phyloP scores from a whole-genome alignment of 2,888 invertebrate genomes.

The Pharmacophagus antenor region DNA sequence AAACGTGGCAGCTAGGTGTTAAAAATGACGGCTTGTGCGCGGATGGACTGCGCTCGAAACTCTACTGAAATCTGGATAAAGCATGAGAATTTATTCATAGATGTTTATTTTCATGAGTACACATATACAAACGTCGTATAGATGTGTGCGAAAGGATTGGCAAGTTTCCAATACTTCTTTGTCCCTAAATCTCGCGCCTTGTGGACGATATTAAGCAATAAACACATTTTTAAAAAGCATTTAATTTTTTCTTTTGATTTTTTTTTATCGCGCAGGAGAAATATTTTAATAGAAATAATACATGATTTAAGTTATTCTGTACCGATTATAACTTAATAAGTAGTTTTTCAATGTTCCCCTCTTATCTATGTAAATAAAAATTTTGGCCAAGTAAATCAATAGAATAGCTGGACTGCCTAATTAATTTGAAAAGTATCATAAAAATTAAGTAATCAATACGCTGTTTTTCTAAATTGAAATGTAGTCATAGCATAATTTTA shows the following conservation, averaged over 20 bases:
- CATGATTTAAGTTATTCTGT: no score
- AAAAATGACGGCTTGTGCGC: constrained; percentile 9
- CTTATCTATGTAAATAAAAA: no score
- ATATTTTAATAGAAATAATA: no score
- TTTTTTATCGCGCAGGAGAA: no score
- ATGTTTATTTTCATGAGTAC: constrained; percentile 71
- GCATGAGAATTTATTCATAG: constrained; percentile 70
- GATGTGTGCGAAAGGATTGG: constrained; percentile 56
- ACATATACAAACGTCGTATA: constrained; percentile 41
- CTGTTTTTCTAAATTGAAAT: no score
- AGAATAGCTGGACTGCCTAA: no score
- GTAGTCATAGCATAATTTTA: no score
- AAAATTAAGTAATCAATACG: no score
- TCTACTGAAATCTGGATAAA: constrained; percentile 44
- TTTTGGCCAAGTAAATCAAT: no score
- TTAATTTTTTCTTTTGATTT: not conserved
- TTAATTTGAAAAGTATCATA: no score
- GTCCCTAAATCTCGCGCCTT: constrained; percentile 25
- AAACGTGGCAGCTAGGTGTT: constrained; percentile 4
- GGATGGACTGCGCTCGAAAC: constrained; percentile 15
- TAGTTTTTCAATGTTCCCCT: no score
- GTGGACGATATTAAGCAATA: constrained; percentile 13
- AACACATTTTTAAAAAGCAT: not conserved
- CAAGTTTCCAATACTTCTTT: constrained; percentile 50
- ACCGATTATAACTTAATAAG: no score